Conservation (phyloP, 2,113 vertebrate genomes). For the Serilophus lunatus region DNA sequence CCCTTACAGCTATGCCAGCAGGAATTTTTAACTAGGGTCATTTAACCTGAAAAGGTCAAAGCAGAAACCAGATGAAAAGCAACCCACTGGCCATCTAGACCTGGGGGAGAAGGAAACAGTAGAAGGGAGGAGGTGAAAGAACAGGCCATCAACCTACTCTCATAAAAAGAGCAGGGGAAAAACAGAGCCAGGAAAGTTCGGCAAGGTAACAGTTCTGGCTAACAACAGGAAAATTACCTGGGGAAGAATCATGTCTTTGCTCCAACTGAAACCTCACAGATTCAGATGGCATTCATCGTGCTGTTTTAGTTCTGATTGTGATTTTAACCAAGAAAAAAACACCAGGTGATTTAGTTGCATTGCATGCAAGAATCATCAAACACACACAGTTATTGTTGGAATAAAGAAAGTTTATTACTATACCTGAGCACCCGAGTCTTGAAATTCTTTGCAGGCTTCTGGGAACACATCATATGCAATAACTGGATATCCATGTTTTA, state of each 20-base stretch:
- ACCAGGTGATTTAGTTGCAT: background rate
- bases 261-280: background rate
- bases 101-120: slow-evolving; percentile 1
- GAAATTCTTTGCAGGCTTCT: slow-evolving; percentile 93
- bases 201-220: background rate
- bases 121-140: slow-evolving; percentile 27
- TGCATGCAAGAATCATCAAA: background rate
- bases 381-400: background rate
- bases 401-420: slow-evolving; percentile 21
- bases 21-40: slow-evolving; percentile 56
- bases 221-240: background rate
- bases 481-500: slow-evolving; percentile 94
- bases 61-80: slow-evolving; percentile 52
- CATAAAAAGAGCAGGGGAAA: background rate
- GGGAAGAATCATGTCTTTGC: background rate
- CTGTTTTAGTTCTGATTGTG: background rate
- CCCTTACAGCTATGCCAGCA: slow-evolving; percentile 30
- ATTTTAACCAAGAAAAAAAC: background rate
- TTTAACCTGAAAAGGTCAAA: slow-evolving; percentile 53
- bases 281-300: background rate
- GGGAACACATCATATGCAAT: slow-evolving; percentile 94
- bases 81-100: slow-evolving; percentile 23
- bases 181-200: background rate
- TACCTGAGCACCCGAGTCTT: slow-evolving; percentile 94
- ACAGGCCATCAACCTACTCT: slow-evolving; percentile 1